Percentiles rank a stretch among this genome's conserved stretches.
Conservation (phyloP, 2,113 vertebrate genomes). For the Meriones unguiculatus region DNA sequence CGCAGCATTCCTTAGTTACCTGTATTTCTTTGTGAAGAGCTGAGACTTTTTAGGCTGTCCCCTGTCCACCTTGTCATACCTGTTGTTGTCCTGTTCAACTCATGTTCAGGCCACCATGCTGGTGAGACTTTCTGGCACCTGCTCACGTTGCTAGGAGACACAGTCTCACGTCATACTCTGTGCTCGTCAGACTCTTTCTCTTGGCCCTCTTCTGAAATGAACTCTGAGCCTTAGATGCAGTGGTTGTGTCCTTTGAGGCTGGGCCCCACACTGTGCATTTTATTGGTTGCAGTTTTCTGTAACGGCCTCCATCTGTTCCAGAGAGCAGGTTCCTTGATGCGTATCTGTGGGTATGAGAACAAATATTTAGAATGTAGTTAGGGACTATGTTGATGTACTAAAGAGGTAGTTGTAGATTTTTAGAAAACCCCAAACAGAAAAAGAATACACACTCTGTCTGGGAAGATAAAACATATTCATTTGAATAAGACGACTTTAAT, state of each 20-base stretch:
- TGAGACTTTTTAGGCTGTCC: not conserved
- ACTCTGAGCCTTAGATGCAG: too few relatives aligned
- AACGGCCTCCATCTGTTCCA: not conserved
- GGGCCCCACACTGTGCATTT: not conserved
- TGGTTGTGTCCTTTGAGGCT: not conserved
- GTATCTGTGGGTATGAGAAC: not conserved
- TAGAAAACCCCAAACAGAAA: not conserved
- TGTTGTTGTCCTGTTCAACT: not conserved
- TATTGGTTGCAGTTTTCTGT: not conserved
- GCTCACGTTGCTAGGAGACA: not conserved
- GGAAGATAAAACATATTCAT: not conserved
- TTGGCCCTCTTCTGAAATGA: not conserved
- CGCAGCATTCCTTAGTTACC: not conserved
- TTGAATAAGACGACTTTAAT: not conserved
- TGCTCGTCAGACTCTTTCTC: not conserved
- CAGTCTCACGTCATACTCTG: not conserved
- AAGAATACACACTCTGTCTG: not conserved
- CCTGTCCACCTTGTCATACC: too few relatives aligned
- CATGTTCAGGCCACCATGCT: not conserved
- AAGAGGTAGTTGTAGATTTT: not conserved
- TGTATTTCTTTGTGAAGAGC: not conserved
- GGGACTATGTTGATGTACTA: not conserved
- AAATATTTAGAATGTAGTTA: not conserved
- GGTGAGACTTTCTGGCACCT: not conserved
- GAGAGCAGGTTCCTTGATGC: not conserved